Evolutionary conservation across 2,888 invertebrate species (phyloP), one percentile per base, ranked within the genome.

Genomic region (Timandra comae): DNA sequence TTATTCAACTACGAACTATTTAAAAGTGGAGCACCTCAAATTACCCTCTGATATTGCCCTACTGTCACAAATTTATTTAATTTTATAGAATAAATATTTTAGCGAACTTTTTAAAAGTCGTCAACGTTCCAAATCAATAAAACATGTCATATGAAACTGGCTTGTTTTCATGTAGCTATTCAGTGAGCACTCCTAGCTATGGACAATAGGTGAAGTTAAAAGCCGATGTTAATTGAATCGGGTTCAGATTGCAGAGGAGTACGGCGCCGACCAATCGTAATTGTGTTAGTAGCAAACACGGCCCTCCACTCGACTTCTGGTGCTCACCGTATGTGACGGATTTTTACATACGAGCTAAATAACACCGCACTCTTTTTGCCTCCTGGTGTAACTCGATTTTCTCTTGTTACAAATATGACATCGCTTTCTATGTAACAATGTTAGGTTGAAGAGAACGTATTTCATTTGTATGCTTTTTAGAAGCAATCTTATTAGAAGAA

Each of bases 211-310:
- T 53, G 60, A 64, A 73, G 60, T 75, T 75, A 79, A 79, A 79
- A 75, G 76, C 69, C 72, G 70, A 73, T 76, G 78, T 68, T 81
- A 79, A 81, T 81, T 79, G 73, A 80, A 80, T 81, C 69, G 70
- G 72, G 68, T 71, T 70, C 78, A 73, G 81, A 82, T 81, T 79
- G 79, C 80, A 68, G 72, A 69, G 56, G 68, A 62, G 51, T 58
- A 42, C 52, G 58, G 55, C 68, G 56, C 63, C 56, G 63, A 38
- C 41, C 63, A 52, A 56, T 54, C 54, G 73, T 78, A 77, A 81
- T 76, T 75, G 75, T 62, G 70, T 79, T 79, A 80, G 65, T 52
- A 59, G 60, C 76, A 77, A 53, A 53, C 51, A 51, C 48, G 45
- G 43, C 45, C 32, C 40, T 38, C 34, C 28, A 30, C 24, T 24